Base-by-base conservation (phyloP, 2,113 vertebrate genomes). In the Stigmatopora argus region DNA sequence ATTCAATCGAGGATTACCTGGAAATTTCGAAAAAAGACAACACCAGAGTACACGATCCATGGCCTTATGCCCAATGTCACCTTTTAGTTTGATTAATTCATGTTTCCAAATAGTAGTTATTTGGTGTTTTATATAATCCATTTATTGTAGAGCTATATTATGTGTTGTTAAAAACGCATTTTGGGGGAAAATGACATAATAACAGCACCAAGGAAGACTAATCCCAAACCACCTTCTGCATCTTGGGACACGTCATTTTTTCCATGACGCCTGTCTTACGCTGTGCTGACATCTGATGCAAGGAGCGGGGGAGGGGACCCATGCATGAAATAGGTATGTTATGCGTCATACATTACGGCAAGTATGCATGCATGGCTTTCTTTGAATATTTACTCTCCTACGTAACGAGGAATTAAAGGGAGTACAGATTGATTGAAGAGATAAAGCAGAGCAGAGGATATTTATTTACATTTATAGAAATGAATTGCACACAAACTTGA, bases 241-340 rank as follows among this genome's bases (percentile, higher is more conserved):
- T 26, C 53, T 5, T 19, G 57, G 8, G 18, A 41, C 57, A 60
- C 57, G 35, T 60, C 38, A 23, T 63, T 52, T 80, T n/a, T 83
- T 77, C 71, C 74, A 74, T 73, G 65, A 71, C 14, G 34, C 34
- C 45, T 13, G 13, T 4, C 35, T 64, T 52, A 47, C 13, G 38
- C n/a, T 66, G 38, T 7, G 0, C 53, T 66, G 13, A 62, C 10
- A 11, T 52, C 23, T 67, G 61, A 67, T 46, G 73, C 71, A 63
- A 71, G 71, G 7, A 74, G 62, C 65, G 66, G 65, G 65, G 79
- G 72, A 59, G 80, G 75, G 62, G 69, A 48, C 61, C 68, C 14
- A 15, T 19, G 53, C 53, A 34, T 56, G 47, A 34, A 70, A 4
- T 70, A 35, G 21, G 21, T 70, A 67, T 70, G 71, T 44, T 41